These are phyloP conservation scores for Apostichopus parvimensis DNA, from an alignment of 35 echinoderm and acorn worm species.

Conservation along the genomic window DNA sequence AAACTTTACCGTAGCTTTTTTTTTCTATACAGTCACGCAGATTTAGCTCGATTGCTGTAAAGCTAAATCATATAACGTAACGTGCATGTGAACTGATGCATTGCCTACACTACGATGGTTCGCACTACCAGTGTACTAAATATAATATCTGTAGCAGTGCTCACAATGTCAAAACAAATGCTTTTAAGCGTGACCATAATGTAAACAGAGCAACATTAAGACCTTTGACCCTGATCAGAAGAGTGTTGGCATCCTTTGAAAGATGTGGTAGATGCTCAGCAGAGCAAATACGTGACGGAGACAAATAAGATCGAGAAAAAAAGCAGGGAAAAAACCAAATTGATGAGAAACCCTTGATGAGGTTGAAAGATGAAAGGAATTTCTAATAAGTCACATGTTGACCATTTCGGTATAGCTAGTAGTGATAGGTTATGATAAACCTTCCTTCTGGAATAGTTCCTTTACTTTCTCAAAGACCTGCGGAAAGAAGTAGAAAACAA, in stretches of 20 bases:
- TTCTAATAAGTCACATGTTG: not conserved
- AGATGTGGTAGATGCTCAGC: too few relatives aligned
- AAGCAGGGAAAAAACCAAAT: not conserved
- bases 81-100: too few relatives aligned
- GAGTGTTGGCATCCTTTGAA: not conserved
- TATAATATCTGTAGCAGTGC: too few relatives aligned
- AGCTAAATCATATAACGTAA: too few relatives aligned
- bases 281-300: too few relatives aligned
- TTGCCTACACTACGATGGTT: too few relatives aligned
- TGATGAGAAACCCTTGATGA: not conserved
- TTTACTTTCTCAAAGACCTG: constrained; percentile 72
- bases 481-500: not conserved
- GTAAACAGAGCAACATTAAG: not conserved
- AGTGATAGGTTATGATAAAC: constrained; percentile 12
- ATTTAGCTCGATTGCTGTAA: too few relatives aligned
- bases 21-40: too few relatives aligned
- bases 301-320: not conserved
- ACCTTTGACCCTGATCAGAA: not conserved
- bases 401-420: not conserved
- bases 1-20: too few relatives aligned
- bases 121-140: too few relatives aligned
- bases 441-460: constrained; percentile 62
- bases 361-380: not conserved
- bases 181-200: not conserved
- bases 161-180: too few relatives aligned